phyloP scores from a whole-genome alignment of 2,888 invertebrate genomes.

The Periphyllus acericola region DNA sequence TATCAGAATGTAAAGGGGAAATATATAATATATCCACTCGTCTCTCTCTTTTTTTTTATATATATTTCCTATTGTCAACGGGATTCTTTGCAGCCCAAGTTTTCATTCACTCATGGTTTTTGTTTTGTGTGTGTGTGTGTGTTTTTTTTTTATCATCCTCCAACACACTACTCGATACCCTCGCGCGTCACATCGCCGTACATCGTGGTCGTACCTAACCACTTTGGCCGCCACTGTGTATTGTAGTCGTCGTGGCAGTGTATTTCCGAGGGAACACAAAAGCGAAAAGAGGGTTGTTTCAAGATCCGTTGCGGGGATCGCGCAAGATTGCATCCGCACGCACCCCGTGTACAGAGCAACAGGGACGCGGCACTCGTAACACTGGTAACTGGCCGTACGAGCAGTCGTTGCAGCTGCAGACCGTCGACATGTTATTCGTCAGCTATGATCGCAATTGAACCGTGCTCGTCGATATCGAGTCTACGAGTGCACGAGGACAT shows the following conservation, averaged over 20 bases:
- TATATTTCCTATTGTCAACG: background rate
- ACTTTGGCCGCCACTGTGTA: constrained; percentile 23
- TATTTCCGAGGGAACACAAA: background rate
- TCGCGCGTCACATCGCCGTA: background rate
- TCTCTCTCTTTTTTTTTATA: constrained; percentile 16
- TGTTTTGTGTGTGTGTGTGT: background rate
- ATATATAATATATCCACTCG: constrained; percentile 5
- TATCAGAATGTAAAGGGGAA: background rate
- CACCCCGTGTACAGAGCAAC: background rate
- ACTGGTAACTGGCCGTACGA: too few relatives aligned
- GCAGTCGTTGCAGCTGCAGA: too few relatives aligned
- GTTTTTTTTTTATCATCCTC: constrained; percentile 29
- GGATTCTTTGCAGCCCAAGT: background rate
- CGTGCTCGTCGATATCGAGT: too few relatives aligned
- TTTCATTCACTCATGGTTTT: constrained; percentile 9
- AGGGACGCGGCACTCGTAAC: background rate
- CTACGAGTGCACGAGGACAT: too few relatives aligned
- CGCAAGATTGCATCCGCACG: background rate
- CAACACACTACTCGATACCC: constrained; percentile 35
- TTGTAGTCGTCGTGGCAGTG: background rate
- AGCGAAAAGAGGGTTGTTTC: constrained; percentile 30
- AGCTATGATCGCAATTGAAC: too few relatives aligned
- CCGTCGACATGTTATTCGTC: too few relatives aligned
- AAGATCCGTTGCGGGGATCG: constrained; percentile 11
- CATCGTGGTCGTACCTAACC: constrained; percentile 4